Base-by-base conservation (phyloP, 2,888 invertebrate genomes). In the Mantis religiosa region DNA sequence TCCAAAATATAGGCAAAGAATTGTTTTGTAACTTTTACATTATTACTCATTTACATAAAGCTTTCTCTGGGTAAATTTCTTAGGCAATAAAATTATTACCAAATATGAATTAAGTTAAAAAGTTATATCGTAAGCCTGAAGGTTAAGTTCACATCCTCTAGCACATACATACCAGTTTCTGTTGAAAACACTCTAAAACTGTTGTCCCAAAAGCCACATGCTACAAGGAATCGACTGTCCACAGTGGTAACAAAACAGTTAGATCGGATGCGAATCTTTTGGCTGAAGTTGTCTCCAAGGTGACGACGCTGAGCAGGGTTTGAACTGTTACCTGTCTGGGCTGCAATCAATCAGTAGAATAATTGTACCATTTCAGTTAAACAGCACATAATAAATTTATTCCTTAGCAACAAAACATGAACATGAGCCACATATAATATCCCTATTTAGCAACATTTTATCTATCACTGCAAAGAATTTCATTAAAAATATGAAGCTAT, bases 131-230 rank as follows among this genome's bases (percentile, higher is more conserved):
- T 34, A 34, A 3, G 12, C 12, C 12, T 41, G 41, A 41, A 41
- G 41, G 12, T 41, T 34, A 4, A 34, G 34, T 34, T 41, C 41
- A 41, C 12, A 41, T 12, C 41, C 41, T 41, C 41, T 41, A 41
- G 12, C 12, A 71, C 0, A n/a, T 41, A 82, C 91, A 91, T 92
- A 98, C 98, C 98, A 90, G 98, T 97, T 92, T 99, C 99, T 0
- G 99, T 98, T 85, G 98, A 98, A 94, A 99, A 99, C 28, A 99
- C 98, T 12, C 99, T 94, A 94, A 99, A 99, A 93, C 99, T 99
- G 94, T 99, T 99, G 93, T 99, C 99, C 98, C 99, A 99, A 94
- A 99, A 99, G 88, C 99, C 99, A 92, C 99, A 98, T 0, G 99
- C 99, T 91, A 99, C 97, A 91, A 99, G 95, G 94, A 98, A 99